phyloP scores from a whole-genome alignment of 2,797 vertebrate genomes.

The Natrix natrix region DNA sequence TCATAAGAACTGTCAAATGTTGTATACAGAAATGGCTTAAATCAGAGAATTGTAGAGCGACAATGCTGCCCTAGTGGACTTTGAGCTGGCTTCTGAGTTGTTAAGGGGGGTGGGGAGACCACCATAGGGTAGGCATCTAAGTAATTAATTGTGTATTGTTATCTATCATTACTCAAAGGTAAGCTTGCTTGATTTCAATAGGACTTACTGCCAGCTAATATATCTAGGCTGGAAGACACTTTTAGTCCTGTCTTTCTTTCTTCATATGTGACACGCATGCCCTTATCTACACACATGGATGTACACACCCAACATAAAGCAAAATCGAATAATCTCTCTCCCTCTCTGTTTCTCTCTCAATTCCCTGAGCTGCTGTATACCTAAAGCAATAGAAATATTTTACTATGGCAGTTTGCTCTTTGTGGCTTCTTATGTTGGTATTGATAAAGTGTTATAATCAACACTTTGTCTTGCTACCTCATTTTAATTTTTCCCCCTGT shows the following conservation, averaged over 20 bases:
- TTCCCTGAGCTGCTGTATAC: not conserved
- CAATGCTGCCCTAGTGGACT: not conserved
- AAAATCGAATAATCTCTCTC: conserved; percentile 18
- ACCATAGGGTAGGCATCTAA: not conserved
- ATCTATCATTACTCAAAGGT: not conserved
- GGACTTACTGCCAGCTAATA: not conserved
- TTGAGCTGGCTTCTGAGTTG: not conserved
- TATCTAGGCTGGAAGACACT: not conserved
- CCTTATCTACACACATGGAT: not conserved
- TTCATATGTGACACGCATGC: rapidly evolving
- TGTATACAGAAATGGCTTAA: not conserved
- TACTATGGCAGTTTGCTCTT: conserved; percentile 37
- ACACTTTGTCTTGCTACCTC: conserved; percentile 37
- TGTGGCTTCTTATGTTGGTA: conserved; percentile 37
- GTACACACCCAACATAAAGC: not conserved
- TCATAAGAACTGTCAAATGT: not conserved
- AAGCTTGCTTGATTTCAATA: not conserved
- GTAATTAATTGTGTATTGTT: not conserved
- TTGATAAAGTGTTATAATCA: conserved; percentile 34
- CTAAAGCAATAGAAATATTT: conserved; percentile 27
- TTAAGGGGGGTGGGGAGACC: not conserved
- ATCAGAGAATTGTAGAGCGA: not conserved
- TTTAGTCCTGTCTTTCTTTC: not conserved
- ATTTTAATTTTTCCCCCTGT: conserved; percentile 46
- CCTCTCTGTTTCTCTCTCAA: not conserved